Conservation (phyloP, 2,888 invertebrate genomes). For the Lithophane socia region DNA sequence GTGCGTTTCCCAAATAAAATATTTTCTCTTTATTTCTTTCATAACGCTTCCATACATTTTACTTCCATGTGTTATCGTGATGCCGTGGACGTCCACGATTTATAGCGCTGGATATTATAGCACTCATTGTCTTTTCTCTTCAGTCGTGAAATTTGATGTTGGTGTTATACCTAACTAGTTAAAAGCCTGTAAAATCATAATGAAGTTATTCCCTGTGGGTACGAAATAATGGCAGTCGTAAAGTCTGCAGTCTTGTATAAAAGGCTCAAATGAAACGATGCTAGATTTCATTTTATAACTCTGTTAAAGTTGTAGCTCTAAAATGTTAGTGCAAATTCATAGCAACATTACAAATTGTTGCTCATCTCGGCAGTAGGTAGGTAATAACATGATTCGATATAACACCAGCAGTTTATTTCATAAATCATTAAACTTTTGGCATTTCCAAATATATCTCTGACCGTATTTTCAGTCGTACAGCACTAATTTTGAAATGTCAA, state of each 20-base stretch:
- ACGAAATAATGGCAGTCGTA: constrained; percentile 2
- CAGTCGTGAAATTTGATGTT: not conserved
- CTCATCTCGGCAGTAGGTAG: not conserved
- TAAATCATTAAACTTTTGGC: constrained; percentile 45
- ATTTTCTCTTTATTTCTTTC: too few relatives aligned
- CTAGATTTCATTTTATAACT: not conserved
- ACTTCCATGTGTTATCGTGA: not conserved
- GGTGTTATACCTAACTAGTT: not conserved
- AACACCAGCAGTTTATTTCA: constrained; percentile 18
- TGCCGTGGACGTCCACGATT: not conserved
- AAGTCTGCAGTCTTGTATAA: not conserved
- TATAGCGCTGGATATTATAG: not conserved
- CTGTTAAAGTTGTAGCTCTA: not conserved
- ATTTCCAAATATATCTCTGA: constrained; percentile 39
- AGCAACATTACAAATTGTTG: not conserved
- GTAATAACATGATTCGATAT: not conserved
- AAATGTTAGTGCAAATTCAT: constrained; percentile 4
- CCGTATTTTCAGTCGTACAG: constrained; percentile 51
- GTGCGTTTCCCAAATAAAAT: too few relatives aligned
- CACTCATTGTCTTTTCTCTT: too few relatives aligned
- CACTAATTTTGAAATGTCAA: constrained; percentile 64
- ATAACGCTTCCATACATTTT: not conserved
- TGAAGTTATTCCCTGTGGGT: not conserved
- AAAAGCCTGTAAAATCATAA: not conserved
- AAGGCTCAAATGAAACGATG: not conserved